Base-by-base conservation (phyloP, 2,113 vertebrate species). In the Ptyas mucosa region DNA sequence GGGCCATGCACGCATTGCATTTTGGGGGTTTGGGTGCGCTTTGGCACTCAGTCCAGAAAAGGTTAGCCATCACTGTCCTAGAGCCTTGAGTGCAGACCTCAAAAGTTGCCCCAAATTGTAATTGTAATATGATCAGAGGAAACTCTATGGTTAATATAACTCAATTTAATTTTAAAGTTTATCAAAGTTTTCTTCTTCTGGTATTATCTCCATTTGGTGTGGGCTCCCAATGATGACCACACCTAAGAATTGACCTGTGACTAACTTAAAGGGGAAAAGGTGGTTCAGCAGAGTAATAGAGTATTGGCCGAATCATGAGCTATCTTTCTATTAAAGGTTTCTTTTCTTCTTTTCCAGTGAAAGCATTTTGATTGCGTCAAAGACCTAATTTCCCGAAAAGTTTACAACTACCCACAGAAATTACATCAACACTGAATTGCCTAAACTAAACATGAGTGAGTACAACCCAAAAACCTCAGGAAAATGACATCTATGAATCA, bases 351-450 rank as follows among this genome's bases (percentile, higher is more conserved):
- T 85, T 93, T 95, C 91, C 91, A 93, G 90, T 61, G 53, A 94
- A 95, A 89, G 92, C 94, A 51, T 52, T 94, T 43, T 90, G 39
- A 92, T 94, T 97, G 94, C 97, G 97, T 98, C 97, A 98, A 91
- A 95, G 54, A 92, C 93, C 93, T 93, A 26, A 92, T 94, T 96
- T 97, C 95, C 96, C 95, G 95, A 95, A 94, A 97, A 96, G 94
- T 95, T 57, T 95, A 95, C 94, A 87, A 93, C 29, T 39, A 21
- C 75, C 90, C 88, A 90, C 51, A 69, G 93, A 93, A 93, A 96
- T 97, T 96, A 46, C 95, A 95, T 98, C 97, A 97, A 97, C 97
- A 97, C 15, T 5, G 39, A 91, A 51, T 61, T 94, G 96, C 96
- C 91, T 92, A 95, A 96, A 95, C 94, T 97, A 97, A 97, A 97